Evolutionary conservation across 2,888 invertebrate genomes (phyloP).

Genomic region (Cosmia pyralina): DNA sequence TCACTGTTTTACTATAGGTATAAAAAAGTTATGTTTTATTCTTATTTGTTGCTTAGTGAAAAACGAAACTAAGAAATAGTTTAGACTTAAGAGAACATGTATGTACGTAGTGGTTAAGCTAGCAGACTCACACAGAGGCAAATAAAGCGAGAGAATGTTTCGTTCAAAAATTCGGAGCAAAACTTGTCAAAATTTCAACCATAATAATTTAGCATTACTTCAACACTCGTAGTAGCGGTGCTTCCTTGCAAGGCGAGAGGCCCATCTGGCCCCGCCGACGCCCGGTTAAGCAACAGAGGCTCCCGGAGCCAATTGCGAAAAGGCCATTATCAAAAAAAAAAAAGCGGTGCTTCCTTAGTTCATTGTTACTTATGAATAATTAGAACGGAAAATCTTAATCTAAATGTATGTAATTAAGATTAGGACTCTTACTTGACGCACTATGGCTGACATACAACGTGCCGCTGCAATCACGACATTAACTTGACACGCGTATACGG

Average conservation of each 20-base stretch:
- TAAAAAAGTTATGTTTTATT: not conserved
- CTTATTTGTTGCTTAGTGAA: not conserved
- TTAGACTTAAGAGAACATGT: not conserved
- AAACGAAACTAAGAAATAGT: not conserved
- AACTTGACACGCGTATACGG: no score
- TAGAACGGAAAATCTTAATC: constrained; percentile 51
- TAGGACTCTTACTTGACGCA: constrained; percentile 22
- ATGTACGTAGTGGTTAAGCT: not conserved
- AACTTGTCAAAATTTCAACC: not conserved
- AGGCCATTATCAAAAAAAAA: no score
- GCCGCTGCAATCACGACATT: no score
- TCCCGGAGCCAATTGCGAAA: no score
- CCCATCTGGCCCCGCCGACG: no score
- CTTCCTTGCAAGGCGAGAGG: no score
- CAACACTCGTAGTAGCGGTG: constrained; percentile 11
- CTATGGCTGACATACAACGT: constrained; percentile 15
- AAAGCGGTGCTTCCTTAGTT: constrained; percentile 28
- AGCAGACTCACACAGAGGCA: not conserved
- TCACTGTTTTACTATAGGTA: not conserved
- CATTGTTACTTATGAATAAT: constrained; percentile 47
- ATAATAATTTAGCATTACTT: constrained; percentile 2
- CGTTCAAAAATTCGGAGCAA: not conserved
- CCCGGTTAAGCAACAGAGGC: no score
- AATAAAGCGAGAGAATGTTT: not conserved
- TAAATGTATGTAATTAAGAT: constrained; percentile 60